Percentiles rank a stretch among this genome's conserved stretches.
phyloP scores from a whole-genome alignment of 1,140 invertebrate genomes.

The Hyles euphorbiae region DNA sequence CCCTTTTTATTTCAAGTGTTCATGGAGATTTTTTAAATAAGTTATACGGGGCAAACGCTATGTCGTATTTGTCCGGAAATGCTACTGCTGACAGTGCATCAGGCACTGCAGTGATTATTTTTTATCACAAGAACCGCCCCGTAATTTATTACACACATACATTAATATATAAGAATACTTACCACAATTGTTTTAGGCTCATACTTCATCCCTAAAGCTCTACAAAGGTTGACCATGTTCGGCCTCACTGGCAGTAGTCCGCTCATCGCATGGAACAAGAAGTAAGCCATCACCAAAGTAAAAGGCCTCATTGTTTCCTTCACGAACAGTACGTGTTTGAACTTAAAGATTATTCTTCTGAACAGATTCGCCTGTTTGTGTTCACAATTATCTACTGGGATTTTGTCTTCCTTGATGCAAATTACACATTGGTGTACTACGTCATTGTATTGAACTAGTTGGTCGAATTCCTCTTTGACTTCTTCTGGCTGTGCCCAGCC shows the following conservation, averaged over 20 bases:
- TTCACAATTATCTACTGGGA: slow-evolving; percentile 30
- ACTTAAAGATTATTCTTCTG: slow-evolving; percentile 37
- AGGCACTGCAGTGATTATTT: no score
- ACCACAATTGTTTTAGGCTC: slow-evolving; percentile 59
- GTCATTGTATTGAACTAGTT: slow-evolving; percentile 63
- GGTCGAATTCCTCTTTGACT: slow-evolving; percentile 72
- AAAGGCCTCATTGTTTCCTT: slow-evolving; percentile 75
- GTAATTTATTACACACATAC: no score
- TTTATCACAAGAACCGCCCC: no score
- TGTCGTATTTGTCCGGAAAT: no score
- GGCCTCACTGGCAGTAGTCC: slow-evolving; percentile 76
- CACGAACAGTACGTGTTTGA: slow-evolving; percentile 49
- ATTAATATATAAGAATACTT: slow-evolving; percentile 22
- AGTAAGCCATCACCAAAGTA: slow-evolving; percentile 68
- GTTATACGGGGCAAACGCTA: no score
- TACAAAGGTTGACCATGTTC: slow-evolving; percentile 77
- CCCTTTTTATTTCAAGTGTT: no score
- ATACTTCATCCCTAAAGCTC: slow-evolving; percentile 65
- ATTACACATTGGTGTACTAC: slow-evolving; percentile 45
- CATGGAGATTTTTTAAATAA: no score
- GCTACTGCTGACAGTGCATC: no score
- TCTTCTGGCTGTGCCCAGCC: slow-evolving; percentile 72
- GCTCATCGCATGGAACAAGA: slow-evolving; percentile 75
- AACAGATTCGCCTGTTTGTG: slow-evolving; percentile 37
- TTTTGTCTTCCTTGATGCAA: slow-evolving; percentile 40